Evolutionary conservation across 2,888 invertebrate species (phyloP).

Genomic region (Parnassius orleans): DNA sequence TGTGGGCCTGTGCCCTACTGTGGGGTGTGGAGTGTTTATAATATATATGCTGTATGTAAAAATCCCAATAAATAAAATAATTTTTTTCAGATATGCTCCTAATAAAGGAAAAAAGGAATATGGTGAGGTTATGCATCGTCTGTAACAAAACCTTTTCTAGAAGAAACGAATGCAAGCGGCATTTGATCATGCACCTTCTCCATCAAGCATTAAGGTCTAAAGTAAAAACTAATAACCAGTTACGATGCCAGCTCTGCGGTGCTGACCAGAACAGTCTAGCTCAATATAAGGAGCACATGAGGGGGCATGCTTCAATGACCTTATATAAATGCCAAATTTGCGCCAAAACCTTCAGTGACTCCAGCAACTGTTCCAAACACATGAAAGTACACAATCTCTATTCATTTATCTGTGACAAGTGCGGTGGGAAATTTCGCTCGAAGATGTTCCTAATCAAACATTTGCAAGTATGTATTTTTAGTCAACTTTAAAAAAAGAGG

Average conservation of each 20-base stretch:
- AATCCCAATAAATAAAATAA: no score
- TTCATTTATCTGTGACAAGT: constrained; percentile 49
- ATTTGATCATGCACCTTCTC: constrained; percentile 58
- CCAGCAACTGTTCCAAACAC: constrained; percentile 67
- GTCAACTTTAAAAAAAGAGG: no score
- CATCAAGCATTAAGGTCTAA: constrained; percentile 43
- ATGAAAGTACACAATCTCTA: constrained; percentile 58
- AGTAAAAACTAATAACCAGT: rapidly evolving
- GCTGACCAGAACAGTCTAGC: constrained; percentile 26
- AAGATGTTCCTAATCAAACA: constrained; percentile 45
- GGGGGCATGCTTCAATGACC: constrained; percentile 54
- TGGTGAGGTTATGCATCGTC: constrained; percentile 35
- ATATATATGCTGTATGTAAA: no score
- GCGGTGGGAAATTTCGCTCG: constrained; percentile 53
- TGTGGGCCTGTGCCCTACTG: no score
- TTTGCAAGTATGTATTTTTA: constrained; percentile 41
- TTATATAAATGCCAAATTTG: constrained; percentile 57
- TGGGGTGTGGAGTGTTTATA: no score
- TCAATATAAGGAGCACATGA: constrained; percentile 52
- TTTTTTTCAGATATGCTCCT: not conserved
- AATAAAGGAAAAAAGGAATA: not conserved
- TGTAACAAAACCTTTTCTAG: constrained; percentile 44
- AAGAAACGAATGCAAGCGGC: constrained; percentile 49
- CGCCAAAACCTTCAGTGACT: constrained; percentile 59
- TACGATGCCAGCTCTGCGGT: constrained; percentile 45